Percentiles rank a stretch among this genome's conserved stretches.
phyloP scores from a whole-genome alignment of 2,113 vertebrate species.

The Centropus bengalensis region DNA sequence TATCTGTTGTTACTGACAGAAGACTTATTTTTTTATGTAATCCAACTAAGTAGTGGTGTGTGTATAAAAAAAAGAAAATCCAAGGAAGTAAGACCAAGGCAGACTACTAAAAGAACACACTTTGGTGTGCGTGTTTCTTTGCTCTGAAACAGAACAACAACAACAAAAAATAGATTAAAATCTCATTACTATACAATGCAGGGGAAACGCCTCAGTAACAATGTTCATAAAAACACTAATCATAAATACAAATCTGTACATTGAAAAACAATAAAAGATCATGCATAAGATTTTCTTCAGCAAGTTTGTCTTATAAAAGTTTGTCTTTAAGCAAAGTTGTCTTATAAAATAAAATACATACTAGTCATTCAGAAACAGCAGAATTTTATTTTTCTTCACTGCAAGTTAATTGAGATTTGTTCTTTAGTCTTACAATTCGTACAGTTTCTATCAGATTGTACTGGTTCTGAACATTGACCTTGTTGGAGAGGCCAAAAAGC shows the following conservation, averaged over 20 bases:
- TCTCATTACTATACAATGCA: neutral
- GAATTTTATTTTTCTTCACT: neutral
- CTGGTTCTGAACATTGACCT: neutral
- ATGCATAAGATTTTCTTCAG: neutral
- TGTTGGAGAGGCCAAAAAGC: neutral
- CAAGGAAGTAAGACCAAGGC: neutral
- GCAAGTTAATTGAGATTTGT: neutral
- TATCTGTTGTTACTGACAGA: neutral
- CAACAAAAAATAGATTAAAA: neutral
- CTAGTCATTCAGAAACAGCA: neutral
- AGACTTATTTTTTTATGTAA: neutral
- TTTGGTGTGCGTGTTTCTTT: neutral
- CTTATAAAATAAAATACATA: neutral
- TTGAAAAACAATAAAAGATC: neutral
- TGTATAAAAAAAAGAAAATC: neutral
- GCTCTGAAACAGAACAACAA: neutral
- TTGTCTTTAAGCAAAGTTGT: too few species aligned
- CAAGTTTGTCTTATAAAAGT: neutral
- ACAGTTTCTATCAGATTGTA: fast-evolving
- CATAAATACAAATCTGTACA: neutral
- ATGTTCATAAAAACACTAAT: neutral
- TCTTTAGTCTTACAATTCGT: neutral
- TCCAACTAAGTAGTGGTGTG: neutral
- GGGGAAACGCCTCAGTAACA: neutral
- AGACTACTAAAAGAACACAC: neutral